Conservation (phyloP, 2,888 invertebrate species). For the Palloptera scutellata region DNA sequence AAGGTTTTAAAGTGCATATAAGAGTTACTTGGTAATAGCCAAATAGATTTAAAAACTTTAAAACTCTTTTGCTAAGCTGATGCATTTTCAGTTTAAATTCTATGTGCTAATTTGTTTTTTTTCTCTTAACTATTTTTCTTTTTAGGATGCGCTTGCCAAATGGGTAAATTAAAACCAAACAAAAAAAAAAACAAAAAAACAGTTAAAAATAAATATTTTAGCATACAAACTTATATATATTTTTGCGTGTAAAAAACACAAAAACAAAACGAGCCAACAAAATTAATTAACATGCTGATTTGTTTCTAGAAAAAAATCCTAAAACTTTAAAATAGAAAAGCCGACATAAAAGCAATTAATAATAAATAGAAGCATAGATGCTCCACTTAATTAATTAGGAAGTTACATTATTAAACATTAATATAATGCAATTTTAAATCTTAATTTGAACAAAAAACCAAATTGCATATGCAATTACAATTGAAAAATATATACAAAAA, state of each 20-base stretch:
- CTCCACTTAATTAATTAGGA: not conserved
- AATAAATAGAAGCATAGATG: not conserved
- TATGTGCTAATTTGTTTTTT: not conserved
- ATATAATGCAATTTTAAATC: not conserved
- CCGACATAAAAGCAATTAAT: not conserved
- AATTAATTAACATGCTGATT: not conserved
- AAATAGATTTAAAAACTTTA: no score
- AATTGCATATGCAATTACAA: no score
- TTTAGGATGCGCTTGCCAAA: constrained; percentile 59
- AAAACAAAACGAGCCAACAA: constrained; percentile 24
- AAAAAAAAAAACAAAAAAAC: constrained; percentile 23
- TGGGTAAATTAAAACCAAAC: constrained; percentile 60
- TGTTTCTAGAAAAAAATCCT: not conserved
- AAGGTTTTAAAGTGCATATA: no score
- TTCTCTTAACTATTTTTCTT: constrained; percentile 29
- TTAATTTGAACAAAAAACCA: not conserved
- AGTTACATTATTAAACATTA: not conserved
- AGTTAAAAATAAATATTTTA: constrained; percentile 17
- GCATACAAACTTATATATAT: constrained; percentile 26
- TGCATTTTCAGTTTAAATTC: not conserved
- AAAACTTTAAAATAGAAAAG: constrained; percentile 1
- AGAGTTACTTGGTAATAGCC: no score
- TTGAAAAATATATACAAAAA: no score
- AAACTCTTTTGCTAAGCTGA: no score
- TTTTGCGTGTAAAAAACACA: constrained; percentile 20